phyloP scores from a whole-genome alignment of 1,140 invertebrate species.

The Trinorchestia longiramus region DNA sequence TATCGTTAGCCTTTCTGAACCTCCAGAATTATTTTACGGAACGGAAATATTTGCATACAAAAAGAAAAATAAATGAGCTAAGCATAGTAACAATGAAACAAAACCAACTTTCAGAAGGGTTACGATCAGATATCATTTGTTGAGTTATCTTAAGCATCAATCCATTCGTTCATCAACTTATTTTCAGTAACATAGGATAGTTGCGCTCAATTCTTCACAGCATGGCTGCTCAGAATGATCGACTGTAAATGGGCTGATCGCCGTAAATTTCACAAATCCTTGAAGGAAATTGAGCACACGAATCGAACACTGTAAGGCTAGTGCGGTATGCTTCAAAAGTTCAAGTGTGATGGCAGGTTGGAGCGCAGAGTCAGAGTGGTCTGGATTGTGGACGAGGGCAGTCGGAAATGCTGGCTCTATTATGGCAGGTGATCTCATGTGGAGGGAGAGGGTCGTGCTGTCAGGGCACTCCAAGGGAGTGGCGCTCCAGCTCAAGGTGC shows the following conservation, averaged over 20 bases:
- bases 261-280: neutral
- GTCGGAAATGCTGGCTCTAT: neutral
- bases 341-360: neutral
- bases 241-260: neutral
- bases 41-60: neutral
- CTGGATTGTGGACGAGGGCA: neutral
- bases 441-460: neutral
- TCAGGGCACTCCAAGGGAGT: constrained; percentile 7
- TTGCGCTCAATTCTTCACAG: no score
- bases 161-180: neutral
- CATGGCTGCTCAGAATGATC: neutral
- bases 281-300: neutral
- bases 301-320: neutral
- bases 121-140: neutral
- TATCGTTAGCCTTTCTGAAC: neutral
- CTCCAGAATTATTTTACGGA: neutral
- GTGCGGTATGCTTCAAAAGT: neutral
- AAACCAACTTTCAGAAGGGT: neutral
- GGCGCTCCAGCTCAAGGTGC: neutral
- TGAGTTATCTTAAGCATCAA: neutral
- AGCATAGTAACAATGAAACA: neutral
- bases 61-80: neutral
- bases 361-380: neutral
- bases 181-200: neutral
- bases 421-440: constrained; percentile 18